Percentiles rank a stretch among this genome's conserved stretches.
These are phyloP conservation scores for Eupristina koningsbergeri DNA, from an alignment of 1,140 invertebrate genomes.

Conservation along the genomic window DNA sequence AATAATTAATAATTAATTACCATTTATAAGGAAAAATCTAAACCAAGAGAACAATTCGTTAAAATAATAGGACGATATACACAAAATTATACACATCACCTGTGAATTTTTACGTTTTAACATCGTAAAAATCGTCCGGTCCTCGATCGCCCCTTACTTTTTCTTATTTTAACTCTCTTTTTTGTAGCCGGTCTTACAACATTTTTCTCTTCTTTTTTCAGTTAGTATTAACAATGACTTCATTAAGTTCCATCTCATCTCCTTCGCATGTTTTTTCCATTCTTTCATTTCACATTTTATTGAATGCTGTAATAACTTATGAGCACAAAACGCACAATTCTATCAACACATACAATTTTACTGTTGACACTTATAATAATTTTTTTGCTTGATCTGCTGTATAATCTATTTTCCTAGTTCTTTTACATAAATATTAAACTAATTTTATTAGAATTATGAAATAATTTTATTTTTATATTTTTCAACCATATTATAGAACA, in stretches of 20 bases:
- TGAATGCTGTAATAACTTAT: background rate
- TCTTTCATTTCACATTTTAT: background rate
- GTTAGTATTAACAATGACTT: slow-evolving; percentile 14
- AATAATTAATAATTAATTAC: slow-evolving; percentile 20
- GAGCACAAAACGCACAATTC: background rate
- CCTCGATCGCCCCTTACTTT: background rate
- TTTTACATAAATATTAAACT: no score
- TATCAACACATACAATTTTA: slow-evolving; percentile 14
- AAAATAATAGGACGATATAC: background rate
- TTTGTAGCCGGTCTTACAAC: background rate
- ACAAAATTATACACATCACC: slow-evolving; percentile 1
- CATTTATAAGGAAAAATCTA: background rate
- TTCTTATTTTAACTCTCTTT: background rate
- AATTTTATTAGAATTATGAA: no score
- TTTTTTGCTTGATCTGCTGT: background rate
- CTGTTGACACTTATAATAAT: background rate
- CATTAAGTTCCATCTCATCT: slow-evolving; percentile 26
- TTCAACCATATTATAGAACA: no score
- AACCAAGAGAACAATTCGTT: background rate
- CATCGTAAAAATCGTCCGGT: slow-evolving; percentile 13
- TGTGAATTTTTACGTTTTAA: slow-evolving; percentile 4
- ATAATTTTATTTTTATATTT: no score
- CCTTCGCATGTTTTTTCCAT: background rate
- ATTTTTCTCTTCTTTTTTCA: background rate
- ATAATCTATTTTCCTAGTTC: no score